Evolutionary conservation across 1,140 invertebrate species (phyloP).

Genomic region (Galleria mellonella): DNA sequence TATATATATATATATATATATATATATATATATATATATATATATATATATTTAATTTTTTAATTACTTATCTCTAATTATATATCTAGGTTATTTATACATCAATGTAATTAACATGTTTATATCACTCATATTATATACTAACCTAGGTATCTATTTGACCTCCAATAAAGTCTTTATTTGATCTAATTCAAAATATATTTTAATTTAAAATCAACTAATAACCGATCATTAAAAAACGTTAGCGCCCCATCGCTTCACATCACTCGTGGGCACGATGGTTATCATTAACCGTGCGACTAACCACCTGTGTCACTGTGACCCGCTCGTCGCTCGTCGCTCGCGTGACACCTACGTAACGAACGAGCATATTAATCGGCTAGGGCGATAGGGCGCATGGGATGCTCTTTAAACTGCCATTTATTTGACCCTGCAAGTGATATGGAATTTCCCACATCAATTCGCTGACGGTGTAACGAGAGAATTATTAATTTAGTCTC

Average conservation of each 20-base stretch:
- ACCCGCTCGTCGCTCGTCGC: conserved; percentile 5
- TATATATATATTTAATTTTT: no score
- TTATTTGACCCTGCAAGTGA: neutral
- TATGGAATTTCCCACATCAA: conserved; percentile 7
- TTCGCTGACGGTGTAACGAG: neutral
- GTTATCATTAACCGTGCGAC: conserved; percentile 35
- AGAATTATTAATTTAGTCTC: no score
- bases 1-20: no score
- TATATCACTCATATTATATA: no score
- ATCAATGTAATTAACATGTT: no score
- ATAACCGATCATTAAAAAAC: neutral
- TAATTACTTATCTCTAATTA: no score
- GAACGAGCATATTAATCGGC: conserved; percentile 8
- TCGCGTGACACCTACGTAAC: conserved; percentile 25
- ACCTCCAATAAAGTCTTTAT: no score
- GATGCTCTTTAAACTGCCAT: conserved; percentile 5
- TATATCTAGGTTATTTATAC: no score
- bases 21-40: no score
- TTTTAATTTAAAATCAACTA: neutral
- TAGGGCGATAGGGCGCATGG: neutral
- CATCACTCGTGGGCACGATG: conserved; percentile 6
- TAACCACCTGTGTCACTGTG: conserved; percentile 34
- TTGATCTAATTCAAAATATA: no score
- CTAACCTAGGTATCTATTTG: no score
- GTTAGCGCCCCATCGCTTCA: neutral